A percentile compares a stretch with the other conserved stretches of the same genome.
Evolutionary conservation across 1,140 invertebrate genomes (phyloP).

Genomic region (Psilanteris sp.): DNA sequence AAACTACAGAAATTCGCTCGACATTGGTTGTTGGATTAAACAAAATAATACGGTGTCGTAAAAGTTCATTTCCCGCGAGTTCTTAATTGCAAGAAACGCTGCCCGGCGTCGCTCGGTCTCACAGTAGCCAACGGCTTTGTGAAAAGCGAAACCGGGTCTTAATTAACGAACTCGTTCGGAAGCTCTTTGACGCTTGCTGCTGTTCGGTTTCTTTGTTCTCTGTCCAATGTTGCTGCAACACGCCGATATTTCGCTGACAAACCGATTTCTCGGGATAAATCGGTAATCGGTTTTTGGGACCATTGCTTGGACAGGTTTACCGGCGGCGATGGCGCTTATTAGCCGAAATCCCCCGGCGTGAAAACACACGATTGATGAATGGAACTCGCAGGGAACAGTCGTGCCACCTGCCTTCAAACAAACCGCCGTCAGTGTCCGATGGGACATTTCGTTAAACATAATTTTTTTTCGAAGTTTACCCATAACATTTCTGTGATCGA

Average conservation of each 20-base stretch:
- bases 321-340: slow-evolving; percentile 67
- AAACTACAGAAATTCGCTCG: too few relatives aligned
- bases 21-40: too few relatives aligned
- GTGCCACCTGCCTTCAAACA: slow-evolving; percentile 71
- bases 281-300: slow-evolving; percentile 67
- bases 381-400: slow-evolving; percentile 19
- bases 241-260: slow-evolving; percentile 29
- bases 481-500: too few relatives aligned
- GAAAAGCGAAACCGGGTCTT: slow-evolving; percentile 19
- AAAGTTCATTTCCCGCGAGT: background rate
- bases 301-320: slow-evolving; percentile 17
- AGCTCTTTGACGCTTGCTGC: slow-evolving; percentile 30
- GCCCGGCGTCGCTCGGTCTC: background rate
- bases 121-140: background rate
- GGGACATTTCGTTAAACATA: too few relatives aligned
- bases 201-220: slow-evolving; percentile 14
- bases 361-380: slow-evolving; percentile 44
- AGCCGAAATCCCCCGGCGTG: slow-evolving; percentile 68
- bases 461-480: too few relatives aligned
- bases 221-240: slow-evolving; percentile 1
- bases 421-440: too few relatives aligned
- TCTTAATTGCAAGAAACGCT: background rate
- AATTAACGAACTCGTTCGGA: slow-evolving; percentile 36
- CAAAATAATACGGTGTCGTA: too few relatives aligned
- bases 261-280: slow-evolving; percentile 65